Evolutionary conservation across 2,113 vertebrate genomes (phyloP), one percentile per base, ranked within the genome.

Genomic region (Halcyon malimbica): DNA sequence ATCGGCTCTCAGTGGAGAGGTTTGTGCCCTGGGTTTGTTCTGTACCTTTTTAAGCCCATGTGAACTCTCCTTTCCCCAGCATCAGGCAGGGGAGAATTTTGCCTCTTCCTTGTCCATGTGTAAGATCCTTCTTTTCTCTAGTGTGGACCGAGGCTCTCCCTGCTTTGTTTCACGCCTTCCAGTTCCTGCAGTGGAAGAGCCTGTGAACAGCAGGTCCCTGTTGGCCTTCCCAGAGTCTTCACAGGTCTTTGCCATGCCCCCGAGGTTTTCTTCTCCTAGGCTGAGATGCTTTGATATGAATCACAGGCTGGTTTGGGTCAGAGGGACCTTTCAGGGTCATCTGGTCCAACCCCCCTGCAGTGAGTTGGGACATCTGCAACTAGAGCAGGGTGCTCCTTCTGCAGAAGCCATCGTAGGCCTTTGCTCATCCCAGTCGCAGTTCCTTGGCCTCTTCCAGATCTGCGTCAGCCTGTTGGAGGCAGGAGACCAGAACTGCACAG

Each of bases 141-240:
- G 23, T 3, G 9, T 28, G 41, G 29, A 13, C 35, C 2, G 0
- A 5, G 6, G 9, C 21, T 35, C 56, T 31, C 57, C 73, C 56
- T 5, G 3, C 56, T 18, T 19, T 2, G 3, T 17, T 20, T 63
- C 9, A 16, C 41, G 21, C 41, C 8, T 0, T 28, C 33, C 28
- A 9, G 69, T 28, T 68, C 70, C 69, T 44, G 44, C 31, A 25
- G 21, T 2, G 46, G 26, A 37, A 60, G 46, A 51, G 37, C 26
- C 54, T 10, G 19, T 24, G 56, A 35, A 23, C 64, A 48, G 56
- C 53, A 56, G 37, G 10, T 63, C 48, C 48, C 28, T 29, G 1
- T 2, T 13, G 71, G 8, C 10, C n/a, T 17, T 17, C 65, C 42
- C 50, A 16, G 25, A n/a, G 41, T 21, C 50, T 41, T 50, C 64